Evolutionary conservation across 1,140 invertebrate species (phyloP), one percentile per base, ranked within the genome.

Genomic region (Pseudomyrmex gracilis): DNA sequence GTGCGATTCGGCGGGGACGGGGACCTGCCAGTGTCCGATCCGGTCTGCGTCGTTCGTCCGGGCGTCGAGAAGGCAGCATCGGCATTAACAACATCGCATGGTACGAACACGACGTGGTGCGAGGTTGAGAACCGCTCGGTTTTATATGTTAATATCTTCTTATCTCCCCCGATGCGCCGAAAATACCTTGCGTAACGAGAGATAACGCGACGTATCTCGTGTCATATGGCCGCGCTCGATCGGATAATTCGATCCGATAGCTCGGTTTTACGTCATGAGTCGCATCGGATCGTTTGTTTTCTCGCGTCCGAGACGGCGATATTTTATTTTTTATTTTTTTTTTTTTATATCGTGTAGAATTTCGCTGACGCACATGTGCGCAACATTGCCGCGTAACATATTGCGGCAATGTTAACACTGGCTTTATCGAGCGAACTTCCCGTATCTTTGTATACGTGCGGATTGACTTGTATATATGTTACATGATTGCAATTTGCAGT

Each of bases 71-170:
- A 71, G 45, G 66, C 58, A 34, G 20, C 20, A 73, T 87, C 60
- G 83, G 57, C 51, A 61, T 17, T 24, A 9, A 51, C 66, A 63
- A 74, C 63, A 68, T 80, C 84, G 85, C 80, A 76, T 64, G 70
- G 63, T 63, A 55, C 78, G 34, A 55, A 74, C 64, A 61, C 47
- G 34, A 60, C 57, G 13, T 80, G 60, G 49, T 73, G 24, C 10
- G 45, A 88, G 74, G 87, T 88, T 86, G 87, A 89, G 87, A 90
- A 89, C 85, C 78, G 87, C 64, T 61, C 70, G 73, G 73, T 86
- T 89, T 90, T 88, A 58, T 82, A 80, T 71, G 58, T 86, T 89
- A 83, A 86, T 89, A 34, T 34, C 34, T 49, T 61, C 63, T 80
- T 82, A 70, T 80, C 64, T 47, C 34, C 53, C 34, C 17, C 47